A percentile compares a stretch with the other conserved stretches of the same genome.
These are phyloP conservation scores for Oasisia sp. DNA, from an alignment of 2,888 invertebrate species.

Conservation along the genomic window DNA sequence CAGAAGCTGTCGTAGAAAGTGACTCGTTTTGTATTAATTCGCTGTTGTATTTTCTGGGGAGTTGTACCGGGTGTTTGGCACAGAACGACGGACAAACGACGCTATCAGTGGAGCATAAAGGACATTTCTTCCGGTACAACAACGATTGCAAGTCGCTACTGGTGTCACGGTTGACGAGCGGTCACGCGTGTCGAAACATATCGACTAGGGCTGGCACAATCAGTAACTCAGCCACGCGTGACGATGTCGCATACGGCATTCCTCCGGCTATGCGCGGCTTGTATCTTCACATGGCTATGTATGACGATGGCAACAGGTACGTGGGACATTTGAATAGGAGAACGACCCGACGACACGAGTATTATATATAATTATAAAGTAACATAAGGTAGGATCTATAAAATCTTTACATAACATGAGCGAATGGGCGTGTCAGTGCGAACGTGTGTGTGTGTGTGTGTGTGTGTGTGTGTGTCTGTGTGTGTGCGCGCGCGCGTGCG, in stretches of 20 bases:
- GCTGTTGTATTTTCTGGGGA: not conserved
- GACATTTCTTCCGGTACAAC: not conserved
- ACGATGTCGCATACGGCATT: not conserved
- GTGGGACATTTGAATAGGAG: not conserved
- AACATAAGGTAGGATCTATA: no score
- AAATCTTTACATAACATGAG: no score
- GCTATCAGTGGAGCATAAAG: not conserved
- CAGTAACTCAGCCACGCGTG: not conserved
- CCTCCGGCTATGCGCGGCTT: not conserved
- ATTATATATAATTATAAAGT: not conserved
- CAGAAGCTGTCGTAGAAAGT: not conserved
- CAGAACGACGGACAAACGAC: not conserved
- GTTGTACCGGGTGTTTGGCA: not conserved
- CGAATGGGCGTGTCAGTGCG: no score
- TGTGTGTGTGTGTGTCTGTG: not conserved
- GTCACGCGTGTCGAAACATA: not conserved
- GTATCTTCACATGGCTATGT: not conserved
- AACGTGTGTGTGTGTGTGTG: not conserved
- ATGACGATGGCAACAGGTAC: not conserved
- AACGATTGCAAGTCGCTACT: not conserved
- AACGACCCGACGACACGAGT: not conserved
- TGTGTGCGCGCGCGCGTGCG: not conserved
- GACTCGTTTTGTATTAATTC: conserved; percentile 3
- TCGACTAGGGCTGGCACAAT: not conserved
- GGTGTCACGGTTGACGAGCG: not conserved